A percentile compares a stretch with the other conserved stretches of the same genome.
phyloP scores from a whole-genome alignment of 2,797 vertebrate genomes.

The Enteromius unitaeniatus region DNA sequence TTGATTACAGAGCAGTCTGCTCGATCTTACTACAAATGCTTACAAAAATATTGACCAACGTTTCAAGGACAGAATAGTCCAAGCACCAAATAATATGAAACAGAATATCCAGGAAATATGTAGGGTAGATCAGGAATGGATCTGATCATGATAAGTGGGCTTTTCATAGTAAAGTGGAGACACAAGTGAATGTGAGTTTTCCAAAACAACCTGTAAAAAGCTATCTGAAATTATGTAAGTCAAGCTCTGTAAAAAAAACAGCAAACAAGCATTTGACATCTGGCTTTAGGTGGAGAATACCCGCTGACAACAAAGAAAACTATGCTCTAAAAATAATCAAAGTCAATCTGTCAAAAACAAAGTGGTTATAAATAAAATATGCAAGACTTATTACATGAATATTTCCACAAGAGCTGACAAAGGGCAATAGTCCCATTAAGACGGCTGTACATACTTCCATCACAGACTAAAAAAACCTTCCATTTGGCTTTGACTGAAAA shows the following conservation, averaged over 20 bases:
- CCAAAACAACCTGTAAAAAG: neutral
- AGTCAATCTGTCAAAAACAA: conserved; percentile 13
- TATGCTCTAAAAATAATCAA: conserved; percentile 62
- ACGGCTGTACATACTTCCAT: conserved; percentile 46
- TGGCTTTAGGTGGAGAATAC: conserved; percentile 61
- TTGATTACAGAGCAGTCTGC: conserved; percentile 65
- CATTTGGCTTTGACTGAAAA: conserved; percentile 77
- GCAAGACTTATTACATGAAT: conserved; percentile 17
- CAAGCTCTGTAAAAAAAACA: neutral
- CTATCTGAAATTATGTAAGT: neutral
- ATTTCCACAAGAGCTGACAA: conserved; percentile 13
- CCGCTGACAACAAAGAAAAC: conserved; percentile 64
- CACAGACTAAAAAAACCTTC: conserved; percentile 61
- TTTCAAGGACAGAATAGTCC: conserved; percentile 36
- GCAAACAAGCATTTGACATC: conserved; percentile 67
- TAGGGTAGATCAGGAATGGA: neutral
- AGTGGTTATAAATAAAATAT: neutral
- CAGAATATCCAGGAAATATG: neutral
- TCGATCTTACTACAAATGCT: conserved; percentile 63
- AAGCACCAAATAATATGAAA: neutral
- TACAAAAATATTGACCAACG: conserved; percentile 74
- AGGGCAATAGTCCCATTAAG: conserved; percentile 12
- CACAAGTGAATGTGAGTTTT: neutral
- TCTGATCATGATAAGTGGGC: neutral
- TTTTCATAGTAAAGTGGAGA: neutral